Evolutionary conservation across 2,113 vertebrate species (phyloP).

Genomic region (Cheirogaleus medius): DNA sequence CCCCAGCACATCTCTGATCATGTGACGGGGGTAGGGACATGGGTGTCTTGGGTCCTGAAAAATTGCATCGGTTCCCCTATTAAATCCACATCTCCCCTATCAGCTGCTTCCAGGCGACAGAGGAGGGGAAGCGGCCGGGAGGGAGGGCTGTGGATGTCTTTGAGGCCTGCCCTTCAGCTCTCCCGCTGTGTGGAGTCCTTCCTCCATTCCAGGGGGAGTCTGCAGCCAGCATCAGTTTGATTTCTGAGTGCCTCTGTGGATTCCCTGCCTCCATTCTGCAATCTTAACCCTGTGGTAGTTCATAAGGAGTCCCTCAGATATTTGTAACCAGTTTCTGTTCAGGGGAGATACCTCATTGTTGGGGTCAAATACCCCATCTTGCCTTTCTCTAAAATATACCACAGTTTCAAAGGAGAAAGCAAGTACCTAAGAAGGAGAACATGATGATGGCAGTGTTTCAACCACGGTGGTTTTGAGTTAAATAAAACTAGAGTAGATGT

Average conservation of each 20-base stretch:
- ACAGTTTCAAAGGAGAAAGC: neutral
- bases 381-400: neutral
- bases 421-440: neutral
- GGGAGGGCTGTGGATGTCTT: neutral
- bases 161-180: neutral
- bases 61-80: neutral
- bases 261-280: neutral
- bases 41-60: neutral
- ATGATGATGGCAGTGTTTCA: neutral
- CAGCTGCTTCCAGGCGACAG: neutral
- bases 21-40: rapidly evolving
- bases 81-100: too few species aligned
- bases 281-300: neutral
- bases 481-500: neutral
- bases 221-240: neutral
- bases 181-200: neutral
- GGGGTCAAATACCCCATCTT: neutral
- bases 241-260: neutral
- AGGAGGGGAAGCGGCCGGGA: too few species aligned
- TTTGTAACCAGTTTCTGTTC: neutral
- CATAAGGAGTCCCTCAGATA: neutral
- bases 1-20: neutral
- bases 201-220: neutral
- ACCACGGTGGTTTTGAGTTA: neutral
- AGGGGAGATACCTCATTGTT: neutral